Evolutionary conservation across 1,140 invertebrate species (phyloP).

Genomic region (Homalodisca vitripennis): DNA sequence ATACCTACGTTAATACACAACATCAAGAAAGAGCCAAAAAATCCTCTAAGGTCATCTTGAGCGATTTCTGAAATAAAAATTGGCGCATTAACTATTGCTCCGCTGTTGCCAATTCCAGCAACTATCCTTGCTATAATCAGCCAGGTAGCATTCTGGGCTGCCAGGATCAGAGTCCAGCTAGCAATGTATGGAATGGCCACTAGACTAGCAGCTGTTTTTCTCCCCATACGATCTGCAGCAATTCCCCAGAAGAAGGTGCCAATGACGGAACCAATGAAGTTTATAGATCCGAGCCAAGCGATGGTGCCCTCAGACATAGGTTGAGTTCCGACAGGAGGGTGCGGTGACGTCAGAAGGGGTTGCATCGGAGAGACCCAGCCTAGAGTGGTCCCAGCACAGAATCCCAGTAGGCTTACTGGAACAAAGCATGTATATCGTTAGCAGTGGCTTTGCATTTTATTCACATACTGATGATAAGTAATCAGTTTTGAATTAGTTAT

Average conservation of each 20-base stretch:
- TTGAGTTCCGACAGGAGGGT: conserved; percentile 46
- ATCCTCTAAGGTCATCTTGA: conserved; percentile 74
- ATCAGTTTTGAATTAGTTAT: no score
- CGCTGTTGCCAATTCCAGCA: conserved; percentile 70
- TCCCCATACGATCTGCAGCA: conserved; percentile 71
- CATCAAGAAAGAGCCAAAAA: conserved; percentile 80
- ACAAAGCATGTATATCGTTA: conserved; percentile 32
- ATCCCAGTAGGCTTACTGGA: conserved; percentile 53
- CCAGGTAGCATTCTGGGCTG: conserved; percentile 57
- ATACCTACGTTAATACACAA: conserved; percentile 79
- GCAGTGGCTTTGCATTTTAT: not conserved
- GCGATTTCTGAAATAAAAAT: conserved; percentile 88
- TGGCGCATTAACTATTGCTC: conserved; percentile 75
- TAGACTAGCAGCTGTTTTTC: conserved; percentile 68
- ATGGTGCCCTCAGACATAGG: conserved; percentile 50
- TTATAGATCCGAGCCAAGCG: conserved; percentile 72
- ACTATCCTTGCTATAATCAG: conserved; percentile 72
- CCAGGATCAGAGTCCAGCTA: conserved; percentile 73
- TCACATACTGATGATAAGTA: no score
- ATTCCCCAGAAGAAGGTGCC: conserved; percentile 68
- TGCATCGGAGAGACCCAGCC: conserved; percentile 56
- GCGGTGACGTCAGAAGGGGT: conserved; percentile 46
- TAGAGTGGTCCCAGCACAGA: conserved; percentile 52
- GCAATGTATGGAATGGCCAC: conserved; percentile 70
- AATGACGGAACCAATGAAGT: conserved; percentile 74